Evolutionary conservation across 2,888 invertebrate species (phyloP), one percentile per base, ranked within the genome.

Genomic region (Micoletzkya japonica): DNA sequence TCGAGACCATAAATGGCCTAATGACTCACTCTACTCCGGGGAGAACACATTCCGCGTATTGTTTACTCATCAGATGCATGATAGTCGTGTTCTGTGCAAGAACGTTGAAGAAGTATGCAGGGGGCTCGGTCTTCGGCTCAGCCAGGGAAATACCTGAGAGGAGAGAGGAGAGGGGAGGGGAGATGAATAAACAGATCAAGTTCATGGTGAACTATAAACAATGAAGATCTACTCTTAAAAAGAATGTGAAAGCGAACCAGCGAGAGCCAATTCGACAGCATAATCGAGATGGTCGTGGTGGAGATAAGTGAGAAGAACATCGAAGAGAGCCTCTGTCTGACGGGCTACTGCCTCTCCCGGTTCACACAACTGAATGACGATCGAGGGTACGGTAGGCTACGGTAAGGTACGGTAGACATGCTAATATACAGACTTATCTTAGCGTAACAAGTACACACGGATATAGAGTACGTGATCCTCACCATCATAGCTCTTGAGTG

Each of bases 201-300:
- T n/a, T n/a, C n/a, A n/a, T n/a, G n/a, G n/a, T n/a, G n/a, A n/a
- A n/a, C n/a, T n/a, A n/a, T n/a, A n/a, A n/a, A 44, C 44, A 44
- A 44, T 44, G 44, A 44, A 44, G 44, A 44, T 20, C 10, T 10
- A 44, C 14, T 20, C 10, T 14, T 44, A 14, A 44, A 44, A 44
- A 44, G 10, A 44, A 14, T 44, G 44, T 44, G 4, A 7, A n/a
- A 30, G 67, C 70, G 36, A 77, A 88, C 88, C 87, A 74, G 87
- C 93, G 59, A 96, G 87, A 0, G 94, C 96, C 57, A 96, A 87
- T 86, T 97, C 97, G 4, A 98, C 88, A 0, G 96, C 97, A 87
- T 98, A 98, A 86, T 95, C 95, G 0, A 97, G 92, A 86, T 96
- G 96, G 80, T 98, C 95, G 1, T 90, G 90, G 81, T 94, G 90